These are phyloP conservation scores for Sanderia malayensis DNA, from an alignment of 30 jellyfish, hydroid and myxozoan genomes.

Conservation along the genomic window DNA sequence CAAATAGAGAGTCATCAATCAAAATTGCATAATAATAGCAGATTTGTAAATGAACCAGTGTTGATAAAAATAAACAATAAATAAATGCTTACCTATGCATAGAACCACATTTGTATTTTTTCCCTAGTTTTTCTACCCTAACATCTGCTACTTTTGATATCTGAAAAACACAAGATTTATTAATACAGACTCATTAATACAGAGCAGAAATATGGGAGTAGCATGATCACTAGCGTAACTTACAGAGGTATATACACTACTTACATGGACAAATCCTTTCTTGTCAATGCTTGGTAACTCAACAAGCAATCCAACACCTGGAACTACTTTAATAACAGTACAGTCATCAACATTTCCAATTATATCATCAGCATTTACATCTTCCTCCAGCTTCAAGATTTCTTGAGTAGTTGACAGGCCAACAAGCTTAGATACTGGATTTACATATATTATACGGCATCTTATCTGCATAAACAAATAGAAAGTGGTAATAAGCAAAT, in stretches of 20 bases:
- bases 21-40: too few relatives aligned
- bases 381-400: slow-evolving; percentile 16
- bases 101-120: slow-evolving; percentile 62
- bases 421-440: slow-evolving; percentile 63
- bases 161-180: slow-evolving; percentile 45
- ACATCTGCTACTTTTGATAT: slow-evolving; percentile 78
- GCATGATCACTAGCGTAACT: too few relatives aligned
- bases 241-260: too few relatives aligned
- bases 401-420: slow-evolving; percentile 69
- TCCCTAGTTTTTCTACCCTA: slow-evolving; percentile 61
- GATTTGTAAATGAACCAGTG: too few relatives aligned
- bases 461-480: slow-evolving; percentile 42
- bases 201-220: too few relatives aligned
- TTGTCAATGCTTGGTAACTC: slow-evolving; percentile 45
- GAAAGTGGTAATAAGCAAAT: neutral
- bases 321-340: slow-evolving; percentile 20
- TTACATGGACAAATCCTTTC: slow-evolving; percentile 68
- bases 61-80: too few relatives aligned
- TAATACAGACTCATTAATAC: too few relatives aligned
- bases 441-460: slow-evolving; percentile 64
- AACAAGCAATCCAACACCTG: slow-evolving; percentile 55
- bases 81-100: slow-evolving; percentile 75
- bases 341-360: slow-evolving; percentile 66
- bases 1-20: too few relatives aligned
- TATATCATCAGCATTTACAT: slow-evolving; percentile 18